These are phyloP conservation scores for Tribolium castaneum DNA, from an alignment of 1,140 invertebrate genomes.

Conservation along the genomic window DNA sequence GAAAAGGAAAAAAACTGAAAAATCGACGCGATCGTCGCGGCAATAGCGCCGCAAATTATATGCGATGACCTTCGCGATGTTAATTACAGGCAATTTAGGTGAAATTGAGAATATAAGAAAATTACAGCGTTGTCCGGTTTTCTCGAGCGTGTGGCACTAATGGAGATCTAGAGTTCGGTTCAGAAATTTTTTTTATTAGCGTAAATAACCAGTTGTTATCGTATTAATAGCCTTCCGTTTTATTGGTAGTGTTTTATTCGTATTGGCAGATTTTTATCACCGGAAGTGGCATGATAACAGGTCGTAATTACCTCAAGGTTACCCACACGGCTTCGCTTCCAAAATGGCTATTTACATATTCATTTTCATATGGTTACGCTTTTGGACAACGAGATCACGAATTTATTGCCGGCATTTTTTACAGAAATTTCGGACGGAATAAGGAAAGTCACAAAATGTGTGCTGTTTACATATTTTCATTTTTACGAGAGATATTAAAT, in stretches of 20 bases:
- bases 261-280: constrained; percentile 20
- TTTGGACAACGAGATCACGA: background rate
- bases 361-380: background rate
- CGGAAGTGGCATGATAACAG: constrained; percentile 23
- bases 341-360: constrained; percentile 8
- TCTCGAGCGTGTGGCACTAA: background rate
- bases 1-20: background rate
- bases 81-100: constrained; percentile 18
- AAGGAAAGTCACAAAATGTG: background rate
- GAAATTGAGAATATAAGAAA: constrained; percentile 20
- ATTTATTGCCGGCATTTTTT: background rate
- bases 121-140: constrained; percentile 2
- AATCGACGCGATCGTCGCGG: background rate
- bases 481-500: background rate
- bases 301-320: constrained; percentile 21
- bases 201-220: no score
- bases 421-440: background rate
- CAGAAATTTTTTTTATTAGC: no score
- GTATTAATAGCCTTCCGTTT: background rate
- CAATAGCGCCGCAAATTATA: background rate
- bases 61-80: background rate
- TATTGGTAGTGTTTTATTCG: constrained; percentile 12
- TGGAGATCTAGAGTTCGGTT: no score
- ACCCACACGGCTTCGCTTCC: background rate
- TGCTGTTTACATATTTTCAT: background rate